Evolutionary conservation across 2,888 invertebrate species (phyloP).

Genomic region (Polymixis lichenea): DNA sequence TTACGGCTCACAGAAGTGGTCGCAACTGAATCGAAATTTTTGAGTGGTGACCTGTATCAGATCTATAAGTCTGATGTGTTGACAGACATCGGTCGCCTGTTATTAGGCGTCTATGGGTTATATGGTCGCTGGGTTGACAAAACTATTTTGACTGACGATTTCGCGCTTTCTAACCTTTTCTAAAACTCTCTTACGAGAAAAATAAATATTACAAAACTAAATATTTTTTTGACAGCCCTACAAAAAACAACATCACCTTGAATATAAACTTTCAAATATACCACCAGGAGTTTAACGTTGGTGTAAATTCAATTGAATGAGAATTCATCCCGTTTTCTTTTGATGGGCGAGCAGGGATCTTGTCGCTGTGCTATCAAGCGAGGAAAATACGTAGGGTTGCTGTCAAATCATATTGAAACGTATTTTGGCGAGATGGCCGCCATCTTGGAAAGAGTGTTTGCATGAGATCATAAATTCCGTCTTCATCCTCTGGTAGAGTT

Average conservation of each 20-base stretch:
- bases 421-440: neutral
- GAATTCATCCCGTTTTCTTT: slow-evolving; percentile 35
- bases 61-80: no score
- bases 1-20: no score
- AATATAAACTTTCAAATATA: slow-evolving; percentile 61
- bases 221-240: slow-evolving; percentile 49
- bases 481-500: no score
- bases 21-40: no score
- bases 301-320: slow-evolving; percentile 51
- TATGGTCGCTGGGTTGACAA: no score
- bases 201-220: neutral
- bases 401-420: slow-evolving; percentile 6
- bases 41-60: no score
- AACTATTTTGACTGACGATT: no score
- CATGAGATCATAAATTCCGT: no score
- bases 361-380: slow-evolving; percentile 1
- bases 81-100: no score
- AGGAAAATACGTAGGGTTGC: neutral
- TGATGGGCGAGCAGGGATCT: slow-evolving; percentile 20
- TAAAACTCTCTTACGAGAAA: neutral
- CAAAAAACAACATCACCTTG: slow-evolving; percentile 36
- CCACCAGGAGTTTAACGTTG: slow-evolving; percentile 46
- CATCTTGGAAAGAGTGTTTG: slow-evolving; percentile 7
- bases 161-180: no score
- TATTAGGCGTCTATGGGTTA: no score